Evolutionary conservation across 2,888 invertebrate genomes (phyloP).

Genomic region (Ectemnius continuus): DNA sequence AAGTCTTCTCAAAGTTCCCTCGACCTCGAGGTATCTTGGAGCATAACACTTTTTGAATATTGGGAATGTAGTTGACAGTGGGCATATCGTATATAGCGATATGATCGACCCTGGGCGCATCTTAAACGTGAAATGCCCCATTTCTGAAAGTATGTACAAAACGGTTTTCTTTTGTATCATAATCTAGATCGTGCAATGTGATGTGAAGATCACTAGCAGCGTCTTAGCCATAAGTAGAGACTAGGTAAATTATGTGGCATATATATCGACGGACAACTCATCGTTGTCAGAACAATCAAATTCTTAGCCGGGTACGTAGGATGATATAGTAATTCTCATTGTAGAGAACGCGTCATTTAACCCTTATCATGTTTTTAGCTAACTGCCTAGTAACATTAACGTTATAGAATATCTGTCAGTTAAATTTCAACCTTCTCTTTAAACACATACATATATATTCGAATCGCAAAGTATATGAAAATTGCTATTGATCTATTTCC

Average conservation of each 20-base stretch:
- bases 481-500: background rate
- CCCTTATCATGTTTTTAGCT: slow-evolving; percentile 43
- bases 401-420: slow-evolving; percentile 17
- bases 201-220: slow-evolving; percentile 40
- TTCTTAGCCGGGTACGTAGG: slow-evolving; percentile 39
- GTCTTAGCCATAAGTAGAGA: slow-evolving; percentile 43
- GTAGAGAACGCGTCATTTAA: slow-evolving; percentile 43
- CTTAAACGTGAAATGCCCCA: slow-evolving; percentile 35
- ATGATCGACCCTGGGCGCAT: slow-evolving; percentile 22
- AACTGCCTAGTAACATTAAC: slow-evolving; percentile 29
- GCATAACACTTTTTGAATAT: background rate
- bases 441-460: background rate
- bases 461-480: background rate
- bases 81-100: slow-evolving; percentile 36
- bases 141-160: slow-evolving; percentile 67
- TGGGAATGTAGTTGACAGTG: background rate
- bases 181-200: slow-evolving; percentile 50
- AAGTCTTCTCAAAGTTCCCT: background rate
- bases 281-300: slow-evolving; percentile 51
- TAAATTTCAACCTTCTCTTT: background rate
- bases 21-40: background rate
- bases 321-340: slow-evolving; percentile 41
- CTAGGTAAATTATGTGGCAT: slow-evolving; percentile 59
- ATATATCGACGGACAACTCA: slow-evolving; percentile 48
- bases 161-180: slow-evolving; percentile 68